phyloP scores from a whole-genome alignment of 2,888 invertebrate species.

The Cantharis rustica region DNA sequence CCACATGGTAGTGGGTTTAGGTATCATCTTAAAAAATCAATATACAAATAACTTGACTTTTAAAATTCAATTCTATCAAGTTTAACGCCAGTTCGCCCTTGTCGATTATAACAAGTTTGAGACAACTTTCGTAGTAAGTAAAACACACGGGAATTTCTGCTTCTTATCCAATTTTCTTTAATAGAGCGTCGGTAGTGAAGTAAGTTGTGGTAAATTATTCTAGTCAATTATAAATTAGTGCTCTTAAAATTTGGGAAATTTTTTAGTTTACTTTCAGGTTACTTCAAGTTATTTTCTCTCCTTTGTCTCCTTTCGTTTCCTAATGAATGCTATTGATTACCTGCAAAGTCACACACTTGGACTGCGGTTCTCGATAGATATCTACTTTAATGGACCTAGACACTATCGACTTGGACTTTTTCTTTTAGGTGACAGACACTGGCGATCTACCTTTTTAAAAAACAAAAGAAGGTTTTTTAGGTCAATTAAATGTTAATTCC shows the following conservation, averaged over 20 bases:
- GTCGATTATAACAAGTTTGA: neutral
- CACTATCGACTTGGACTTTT: neutral
- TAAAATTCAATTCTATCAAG: no score
- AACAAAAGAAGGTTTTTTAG: no score
- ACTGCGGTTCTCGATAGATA: neutral
- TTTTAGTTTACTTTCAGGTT: neutral
- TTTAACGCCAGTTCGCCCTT: neutral
- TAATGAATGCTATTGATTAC: neutral
- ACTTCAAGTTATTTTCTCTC: neutral
- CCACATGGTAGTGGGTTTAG: no score
- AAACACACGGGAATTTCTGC: neutral
- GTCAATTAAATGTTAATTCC: no score
- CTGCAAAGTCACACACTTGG: neutral
- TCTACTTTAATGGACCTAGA: neutral
- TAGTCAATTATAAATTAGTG: neutral
- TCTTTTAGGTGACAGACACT: no score
- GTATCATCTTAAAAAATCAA: no score
- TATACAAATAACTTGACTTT: no score
- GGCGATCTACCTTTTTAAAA: no score
- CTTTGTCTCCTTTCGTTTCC: neutral
- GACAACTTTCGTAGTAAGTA: neutral
- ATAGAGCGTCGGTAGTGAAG: neutral
- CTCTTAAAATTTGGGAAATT: neutral
- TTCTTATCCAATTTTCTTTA: neutral
- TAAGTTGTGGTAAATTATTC: neutral